Evolutionary conservation across 1,140 invertebrate genomes (phyloP).

Genomic region (Aphidius ervi): DNA sequence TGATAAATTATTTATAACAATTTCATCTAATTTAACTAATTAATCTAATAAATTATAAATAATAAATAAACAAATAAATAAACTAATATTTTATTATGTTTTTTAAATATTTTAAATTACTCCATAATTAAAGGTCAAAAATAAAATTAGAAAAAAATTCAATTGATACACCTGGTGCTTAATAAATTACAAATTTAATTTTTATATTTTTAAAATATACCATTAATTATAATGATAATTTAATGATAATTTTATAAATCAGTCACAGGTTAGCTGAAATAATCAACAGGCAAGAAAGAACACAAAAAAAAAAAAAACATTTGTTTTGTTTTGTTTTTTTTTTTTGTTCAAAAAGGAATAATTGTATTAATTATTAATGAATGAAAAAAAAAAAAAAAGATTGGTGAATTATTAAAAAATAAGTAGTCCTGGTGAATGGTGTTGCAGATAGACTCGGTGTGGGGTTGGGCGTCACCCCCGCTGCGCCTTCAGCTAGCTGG

Average conservation of each 20-base stretch:
- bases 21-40: neutral
- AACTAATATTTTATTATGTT: no score
- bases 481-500: conserved; percentile 73
- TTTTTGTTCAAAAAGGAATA: no score
- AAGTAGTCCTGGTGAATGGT: conserved; percentile 47
- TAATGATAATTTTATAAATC: no score
- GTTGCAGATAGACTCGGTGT: conserved; percentile 81
- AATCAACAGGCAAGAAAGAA: neutral
- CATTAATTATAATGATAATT: no score
- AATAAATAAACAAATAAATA: no score
- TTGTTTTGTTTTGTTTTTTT: neutral
- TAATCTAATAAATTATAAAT: no score
- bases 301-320: neutral
- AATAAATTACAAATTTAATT: neutral
- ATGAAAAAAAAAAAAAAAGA: neutral
- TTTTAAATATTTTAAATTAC: no score
- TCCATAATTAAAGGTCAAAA: neutral
- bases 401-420: conserved; percentile 22
- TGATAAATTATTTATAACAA: neutral
- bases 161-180: neutral
- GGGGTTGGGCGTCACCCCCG: conserved; percentile 87
- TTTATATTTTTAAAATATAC: no score
- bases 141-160: conserved; percentile 1
- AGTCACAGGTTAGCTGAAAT: neutral
- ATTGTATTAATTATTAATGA: neutral